These are phyloP conservation scores for Rhodinocichla rosea DNA, from an alignment of 2,113 vertebrate genomes.

Conservation along the genomic window DNA sequence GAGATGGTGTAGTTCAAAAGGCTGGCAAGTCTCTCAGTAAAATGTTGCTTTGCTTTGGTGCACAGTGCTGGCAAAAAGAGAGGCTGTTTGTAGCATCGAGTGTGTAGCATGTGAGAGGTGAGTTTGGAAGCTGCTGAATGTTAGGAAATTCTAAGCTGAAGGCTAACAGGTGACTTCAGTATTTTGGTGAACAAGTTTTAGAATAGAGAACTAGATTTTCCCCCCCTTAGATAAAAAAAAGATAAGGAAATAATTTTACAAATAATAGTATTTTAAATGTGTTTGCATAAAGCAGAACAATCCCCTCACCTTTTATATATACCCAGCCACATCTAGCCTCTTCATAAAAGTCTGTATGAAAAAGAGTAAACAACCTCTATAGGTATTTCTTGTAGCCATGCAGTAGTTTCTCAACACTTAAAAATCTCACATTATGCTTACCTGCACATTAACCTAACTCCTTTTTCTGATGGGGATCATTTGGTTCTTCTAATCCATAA, in stretches of 20 bases:
- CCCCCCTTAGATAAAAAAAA: not conserved
- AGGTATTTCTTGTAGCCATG: not conserved
- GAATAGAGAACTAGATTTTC: not conserved
- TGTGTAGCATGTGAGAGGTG: not conserved
- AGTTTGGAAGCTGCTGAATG: not conserved
- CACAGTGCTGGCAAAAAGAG: not conserved
- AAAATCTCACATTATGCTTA: not conserved
- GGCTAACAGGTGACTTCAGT: not conserved
- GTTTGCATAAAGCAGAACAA: not conserved
- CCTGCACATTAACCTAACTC: not conserved
- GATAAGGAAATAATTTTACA: not conserved
- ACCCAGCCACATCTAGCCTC: not conserved
- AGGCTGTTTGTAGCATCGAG: not conserved
- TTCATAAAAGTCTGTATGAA: not conserved
- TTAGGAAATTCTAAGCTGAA: not conserved
- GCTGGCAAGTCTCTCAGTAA: not conserved
- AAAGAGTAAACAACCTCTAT: not conserved
- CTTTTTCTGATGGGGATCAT: not conserved
- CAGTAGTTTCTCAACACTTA: not conserved
- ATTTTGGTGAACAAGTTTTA: not conserved
- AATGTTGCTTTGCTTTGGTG: not conserved
- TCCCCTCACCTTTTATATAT: not conserved
- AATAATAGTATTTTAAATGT: not conserved
- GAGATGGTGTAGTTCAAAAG: not conserved
- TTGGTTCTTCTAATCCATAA: not conserved